phyloP scores from a whole-genome alignment of 2,888 invertebrate species.

The Dryocosmus kuriphilus region DNA sequence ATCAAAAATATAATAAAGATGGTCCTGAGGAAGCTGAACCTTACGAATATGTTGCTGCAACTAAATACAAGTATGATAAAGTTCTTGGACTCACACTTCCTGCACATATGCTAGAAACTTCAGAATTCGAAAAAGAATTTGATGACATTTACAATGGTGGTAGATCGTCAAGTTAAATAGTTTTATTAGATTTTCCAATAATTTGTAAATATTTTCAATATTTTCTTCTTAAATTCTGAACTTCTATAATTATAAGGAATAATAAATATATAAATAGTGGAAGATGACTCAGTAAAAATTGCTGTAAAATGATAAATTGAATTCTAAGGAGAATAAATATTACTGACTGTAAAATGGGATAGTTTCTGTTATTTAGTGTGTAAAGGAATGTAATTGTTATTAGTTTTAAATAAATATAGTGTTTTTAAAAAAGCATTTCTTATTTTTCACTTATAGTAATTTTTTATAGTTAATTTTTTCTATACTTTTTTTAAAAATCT shows the following conservation, averaged over 20 bases:
- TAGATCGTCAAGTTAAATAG: neutral
- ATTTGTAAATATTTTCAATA: slow-evolving; percentile 1
- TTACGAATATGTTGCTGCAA: slow-evolving; percentile 81
- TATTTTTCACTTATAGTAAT: neutral
- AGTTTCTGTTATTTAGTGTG: slow-evolving; percentile 19
- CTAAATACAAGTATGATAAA: slow-evolving; percentile 83
- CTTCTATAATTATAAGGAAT: neutral
- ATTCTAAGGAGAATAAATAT: neutral
- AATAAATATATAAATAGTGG: too few relatives aligned
- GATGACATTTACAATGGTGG: slow-evolving; percentile 77
- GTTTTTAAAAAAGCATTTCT: neutral
- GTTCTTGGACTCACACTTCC: slow-evolving; percentile 83
- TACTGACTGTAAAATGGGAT: too few relatives aligned
- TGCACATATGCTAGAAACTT: slow-evolving; percentile 84
- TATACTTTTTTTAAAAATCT: neutral
- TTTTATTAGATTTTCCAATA: neutral
- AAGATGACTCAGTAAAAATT: neutral
- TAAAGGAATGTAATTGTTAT: neutral
- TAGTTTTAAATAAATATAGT: slow-evolving; percentile 9
- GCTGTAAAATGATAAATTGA: neutral
- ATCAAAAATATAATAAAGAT: slow-evolving; percentile 58
- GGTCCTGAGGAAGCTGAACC: slow-evolving; percentile 63
- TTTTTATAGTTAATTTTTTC: too few relatives aligned
- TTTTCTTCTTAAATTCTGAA: neutral
- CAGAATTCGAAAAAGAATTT: slow-evolving; percentile 84